A percentile compares a stretch with the other conserved stretches of the same genome.
Conservation (phyloP, 2,797 vertebrate genomes). For the Acanthurus leucopareius region DNA sequence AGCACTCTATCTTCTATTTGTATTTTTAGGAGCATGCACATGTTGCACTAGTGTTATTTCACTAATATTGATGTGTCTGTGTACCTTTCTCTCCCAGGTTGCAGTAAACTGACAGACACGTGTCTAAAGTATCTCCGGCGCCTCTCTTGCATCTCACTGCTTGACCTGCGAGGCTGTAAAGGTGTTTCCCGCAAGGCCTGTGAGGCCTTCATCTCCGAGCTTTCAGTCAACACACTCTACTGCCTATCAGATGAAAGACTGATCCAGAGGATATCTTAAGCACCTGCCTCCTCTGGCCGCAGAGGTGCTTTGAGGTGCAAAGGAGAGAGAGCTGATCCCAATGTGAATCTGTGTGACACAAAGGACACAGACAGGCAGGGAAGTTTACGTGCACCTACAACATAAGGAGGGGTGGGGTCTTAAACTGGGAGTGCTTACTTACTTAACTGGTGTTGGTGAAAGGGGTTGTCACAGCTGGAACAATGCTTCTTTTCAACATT, state of each 20-base stretch:
- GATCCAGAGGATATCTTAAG: constrained; percentile 98
- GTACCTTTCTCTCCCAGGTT: constrained; percentile 84
- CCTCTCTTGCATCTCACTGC: constrained; percentile 92
- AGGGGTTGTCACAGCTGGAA: constrained; percentile 49
- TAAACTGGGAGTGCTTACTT: constrained; percentile 48
- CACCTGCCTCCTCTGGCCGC: constrained; percentile 28
- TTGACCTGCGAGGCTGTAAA: constrained; percentile 96
- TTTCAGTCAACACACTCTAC: constrained; percentile 97
- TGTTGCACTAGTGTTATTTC: background rate
- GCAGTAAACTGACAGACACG: constrained; percentile 95
- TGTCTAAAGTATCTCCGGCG: constrained; percentile 94
- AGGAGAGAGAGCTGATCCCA: constrained; percentile 28
- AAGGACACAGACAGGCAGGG: constrained; percentile 47
- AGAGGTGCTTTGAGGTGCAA: constrained; percentile 15
- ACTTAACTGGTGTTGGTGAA: constrained; percentile 57
- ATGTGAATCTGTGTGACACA: constrained; percentile 54
- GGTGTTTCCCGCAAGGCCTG: constrained; percentile 95
- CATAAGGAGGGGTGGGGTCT: constrained; percentile 48
- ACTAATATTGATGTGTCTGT: constrained; percentile 7
- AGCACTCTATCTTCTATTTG: too few relatives aligned
- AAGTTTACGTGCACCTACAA: constrained; percentile 51
- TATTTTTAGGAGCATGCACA: background rate
- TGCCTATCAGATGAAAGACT: constrained; percentile 98
- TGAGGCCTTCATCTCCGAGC: constrained; percentile 97
- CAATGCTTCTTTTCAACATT: constrained; percentile 57